phyloP scores from a whole-genome alignment of 2,888 invertebrate species.

The Xylophagus ater region DNA sequence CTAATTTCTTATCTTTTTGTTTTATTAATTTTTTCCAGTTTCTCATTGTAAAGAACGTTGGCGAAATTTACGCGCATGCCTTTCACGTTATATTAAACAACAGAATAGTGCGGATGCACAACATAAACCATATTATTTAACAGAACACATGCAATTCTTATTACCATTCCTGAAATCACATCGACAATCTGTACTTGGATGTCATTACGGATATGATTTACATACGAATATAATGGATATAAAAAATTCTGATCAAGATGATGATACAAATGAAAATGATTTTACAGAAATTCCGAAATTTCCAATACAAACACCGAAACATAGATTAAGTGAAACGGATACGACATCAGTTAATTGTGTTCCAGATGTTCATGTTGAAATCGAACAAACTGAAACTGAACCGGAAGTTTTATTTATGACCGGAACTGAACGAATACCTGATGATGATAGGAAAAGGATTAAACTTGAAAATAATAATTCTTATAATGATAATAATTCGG shows the following conservation, averaged over 20 bases:
- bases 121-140: slow-evolving; percentile 39
- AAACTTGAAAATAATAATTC: slow-evolving; percentile 17
- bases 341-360: slow-evolving; percentile 25
- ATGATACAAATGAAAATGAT: slow-evolving; percentile 35
- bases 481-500: slow-evolving; percentile 12
- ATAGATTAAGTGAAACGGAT: slow-evolving; percentile 11
- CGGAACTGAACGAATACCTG: slow-evolving; percentile 7
- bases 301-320: slow-evolving; percentile 13
- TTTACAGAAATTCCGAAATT: slow-evolving; percentile 28
- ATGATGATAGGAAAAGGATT: slow-evolving; percentile 10
- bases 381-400: slow-evolving; percentile 8
- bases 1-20: not conserved
- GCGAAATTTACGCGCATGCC: slow-evolving; percentile 38
- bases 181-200: slow-evolving; percentile 23
- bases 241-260: slow-evolving; percentile 32
- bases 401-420: slow-evolving; percentile 13
- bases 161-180: slow-evolving; percentile 37
- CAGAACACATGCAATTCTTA: slow-evolving; percentile 38
- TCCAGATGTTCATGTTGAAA: slow-evolving; percentile 11
- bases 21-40: slow-evolving; percentile 22
- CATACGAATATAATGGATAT: slow-evolving; percentile 23
- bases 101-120: slow-evolving; percentile 35
- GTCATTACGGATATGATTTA: not conserved
- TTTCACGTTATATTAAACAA: slow-evolving; percentile 37
- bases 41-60: slow-evolving; percentile 40